Base-by-base conservation (phyloP, 2,888 invertebrate genomes). In the Caenorhabditis panamensis region DNA sequence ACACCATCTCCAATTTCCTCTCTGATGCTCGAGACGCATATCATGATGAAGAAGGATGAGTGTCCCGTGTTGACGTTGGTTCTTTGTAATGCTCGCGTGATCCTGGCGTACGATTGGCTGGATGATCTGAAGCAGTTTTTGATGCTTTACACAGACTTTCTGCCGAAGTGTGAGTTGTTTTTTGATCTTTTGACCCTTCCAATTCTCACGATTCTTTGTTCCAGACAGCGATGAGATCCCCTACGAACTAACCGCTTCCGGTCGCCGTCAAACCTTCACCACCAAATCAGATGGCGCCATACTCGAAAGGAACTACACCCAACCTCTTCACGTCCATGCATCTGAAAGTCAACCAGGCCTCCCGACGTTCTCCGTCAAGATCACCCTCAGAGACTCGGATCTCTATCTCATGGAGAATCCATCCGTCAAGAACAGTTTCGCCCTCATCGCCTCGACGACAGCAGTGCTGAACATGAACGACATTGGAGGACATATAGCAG, bases 391-490 rank as follows among this genome's bases (percentile, higher is more conserved):
- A 0, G 96, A 97, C 92, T 97, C 96, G 3, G 97, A 99, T 92
- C 93, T 98, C 73, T 96, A 98, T 37, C 93, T 97, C 41, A 95
- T 98, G 0, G 97, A 98, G 91, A 95, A 97, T 91, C 94, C 95
- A 0, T 94, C 95, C 0, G 93, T 95, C 18, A 94, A 94, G 93
- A 96, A 97, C 91, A 95, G 96, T 0, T 96, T 96, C 91, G 96
- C 97, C 0, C 95, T 98, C 13, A 96, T 98, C 11, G 86, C 83
- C 2, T 79, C 85, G 36, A 88, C 87, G 6, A 88, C 88, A 0
- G 89, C 88, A 4, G 88, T 89, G 2, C 69, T 90, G 16, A 86
- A 86, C 51, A 83, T 86, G 73, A 84, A 82, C 41, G 90, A 90
- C 73, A 49, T 61, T 24, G 79, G 56, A 24, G 89, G 88, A 6